Evolutionary conservation across 2,113 vertebrate species (phyloP).

Genomic region (Trichechus manatus): DNA sequence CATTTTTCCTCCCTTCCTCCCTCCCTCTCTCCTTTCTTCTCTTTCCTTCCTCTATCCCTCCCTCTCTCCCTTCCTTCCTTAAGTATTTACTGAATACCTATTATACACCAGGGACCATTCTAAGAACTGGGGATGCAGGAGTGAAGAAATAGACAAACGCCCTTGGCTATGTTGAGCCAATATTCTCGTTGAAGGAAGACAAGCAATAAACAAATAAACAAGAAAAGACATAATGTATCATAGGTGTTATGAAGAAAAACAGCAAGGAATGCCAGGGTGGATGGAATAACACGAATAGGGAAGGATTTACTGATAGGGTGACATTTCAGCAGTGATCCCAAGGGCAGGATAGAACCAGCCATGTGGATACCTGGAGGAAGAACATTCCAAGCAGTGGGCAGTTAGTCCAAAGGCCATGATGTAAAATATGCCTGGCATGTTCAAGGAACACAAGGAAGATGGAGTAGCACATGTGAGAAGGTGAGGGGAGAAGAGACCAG

Average conservation of each 20-base stretch:
- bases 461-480: background rate
- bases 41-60: background rate
- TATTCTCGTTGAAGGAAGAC: background rate
- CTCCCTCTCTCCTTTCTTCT: too few species aligned
- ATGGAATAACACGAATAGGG: background rate
- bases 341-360: background rate
- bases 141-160: background rate
- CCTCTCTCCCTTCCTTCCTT: background rate
- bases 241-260: background rate
- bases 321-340: background rate
- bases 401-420: background rate
- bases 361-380: background rate
- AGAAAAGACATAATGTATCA: background rate
- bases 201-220: background rate
- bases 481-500: background rate
- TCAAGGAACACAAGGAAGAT: background rate
- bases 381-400: background rate
- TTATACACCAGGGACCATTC: background rate
- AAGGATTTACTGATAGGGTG: background rate
- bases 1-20: too few species aligned
- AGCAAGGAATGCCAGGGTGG: background rate
- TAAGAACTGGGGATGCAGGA: background rate
- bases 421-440: background rate
- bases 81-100: background rate
- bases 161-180: background rate